Percentiles rank a stretch among this genome's conserved stretches.
These are phyloP conservation scores for Siniperca knerii DNA, from an alignment of 2,113 vertebrate species.

Conservation along the genomic window DNA sequence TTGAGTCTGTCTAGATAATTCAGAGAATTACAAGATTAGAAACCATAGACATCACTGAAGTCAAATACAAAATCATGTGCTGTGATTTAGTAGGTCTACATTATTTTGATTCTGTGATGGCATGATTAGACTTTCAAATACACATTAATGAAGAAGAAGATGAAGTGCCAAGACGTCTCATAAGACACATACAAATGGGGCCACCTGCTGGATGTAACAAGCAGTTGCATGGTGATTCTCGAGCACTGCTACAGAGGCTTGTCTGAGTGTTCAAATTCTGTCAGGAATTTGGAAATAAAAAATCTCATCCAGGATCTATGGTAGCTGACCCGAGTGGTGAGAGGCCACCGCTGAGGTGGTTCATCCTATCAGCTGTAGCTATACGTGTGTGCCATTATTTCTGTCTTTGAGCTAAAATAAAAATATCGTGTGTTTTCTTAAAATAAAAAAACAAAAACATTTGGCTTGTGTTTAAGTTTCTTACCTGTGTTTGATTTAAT, in stretches of 20 bases:
- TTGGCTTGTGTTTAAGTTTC: no score
- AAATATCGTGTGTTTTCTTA: no score
- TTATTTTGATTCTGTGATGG: neutral
- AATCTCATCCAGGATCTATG: neutral
- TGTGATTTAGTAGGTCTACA: neutral
- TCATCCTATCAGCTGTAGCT: neutral
- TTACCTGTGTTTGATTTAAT: no score
- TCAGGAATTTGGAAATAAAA: neutral
- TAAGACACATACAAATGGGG: no score
- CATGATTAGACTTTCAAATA: no score
- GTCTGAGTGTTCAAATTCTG: no score
- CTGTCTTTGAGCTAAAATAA: neutral
- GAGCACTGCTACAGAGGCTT: neutral
- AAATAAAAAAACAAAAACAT: no score
- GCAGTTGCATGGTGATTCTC: neutral
- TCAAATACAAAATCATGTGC: neutral
- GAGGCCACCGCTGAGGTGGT: neutral
- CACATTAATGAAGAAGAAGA: no score
- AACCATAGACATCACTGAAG: neutral
- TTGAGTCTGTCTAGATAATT: no score
- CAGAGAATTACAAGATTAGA: neutral
- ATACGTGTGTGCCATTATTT: neutral
- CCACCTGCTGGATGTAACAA: neutral
- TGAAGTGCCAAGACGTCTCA: no score
- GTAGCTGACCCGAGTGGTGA: neutral